phyloP scores from a whole-genome alignment of 2,113 vertebrate genomes.

The Daboia siamensis region DNA sequence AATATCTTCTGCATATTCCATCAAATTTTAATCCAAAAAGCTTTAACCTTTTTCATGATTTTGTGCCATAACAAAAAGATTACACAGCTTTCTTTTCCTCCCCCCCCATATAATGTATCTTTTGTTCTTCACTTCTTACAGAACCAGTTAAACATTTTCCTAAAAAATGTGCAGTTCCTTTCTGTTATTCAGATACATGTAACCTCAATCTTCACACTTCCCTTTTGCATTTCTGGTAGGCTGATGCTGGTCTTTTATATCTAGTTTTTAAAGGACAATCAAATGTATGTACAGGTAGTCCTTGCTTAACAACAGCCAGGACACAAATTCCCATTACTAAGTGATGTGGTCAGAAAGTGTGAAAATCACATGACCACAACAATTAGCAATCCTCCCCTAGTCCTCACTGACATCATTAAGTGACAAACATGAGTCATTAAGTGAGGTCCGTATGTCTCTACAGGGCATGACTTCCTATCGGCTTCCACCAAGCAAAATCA shows the following conservation, averaged over 20 bases:
- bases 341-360: background rate
- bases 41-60: too few relatives aligned
- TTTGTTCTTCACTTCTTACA: background rate
- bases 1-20: too few relatives aligned
- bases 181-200: background rate
- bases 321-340: background rate
- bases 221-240: conserved; percentile 27
- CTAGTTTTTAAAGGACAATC: conserved; percentile 9
- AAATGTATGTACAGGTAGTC: background rate
- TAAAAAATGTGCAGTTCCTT: background rate
- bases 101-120: background rate
- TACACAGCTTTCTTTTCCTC: background rate
- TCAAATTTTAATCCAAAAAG: too few relatives aligned
- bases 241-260: conserved; percentile 7
- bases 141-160: conserved; percentile 12
- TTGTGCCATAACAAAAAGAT: conserved; percentile 14
- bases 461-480: background rate
- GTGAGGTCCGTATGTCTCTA: background rate
- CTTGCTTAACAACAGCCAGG: background rate
- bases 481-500: background rate
- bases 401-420: background rate
- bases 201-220: conserved; percentile 13
- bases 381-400: background rate
- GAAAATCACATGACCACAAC: background rate
- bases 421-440: background rate